Evolutionary conservation across 2,113 vertebrate species (phyloP).

Genomic region (Phasianus colchicus): DNA sequence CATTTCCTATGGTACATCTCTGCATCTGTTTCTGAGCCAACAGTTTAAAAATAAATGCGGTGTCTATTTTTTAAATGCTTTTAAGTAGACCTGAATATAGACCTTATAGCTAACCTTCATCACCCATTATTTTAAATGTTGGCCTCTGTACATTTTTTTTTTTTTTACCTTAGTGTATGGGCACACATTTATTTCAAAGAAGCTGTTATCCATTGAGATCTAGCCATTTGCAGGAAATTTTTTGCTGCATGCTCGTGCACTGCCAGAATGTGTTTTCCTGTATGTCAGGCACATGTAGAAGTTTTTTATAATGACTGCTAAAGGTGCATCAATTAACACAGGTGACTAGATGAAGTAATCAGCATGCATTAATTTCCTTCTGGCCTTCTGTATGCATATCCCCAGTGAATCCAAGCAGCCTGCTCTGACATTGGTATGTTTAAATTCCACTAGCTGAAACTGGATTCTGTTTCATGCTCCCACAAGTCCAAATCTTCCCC

Average conservation of each 20-base stretch:
- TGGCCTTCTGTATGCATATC: background rate
- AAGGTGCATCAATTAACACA: constrained; percentile 46
- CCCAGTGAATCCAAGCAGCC: background rate
- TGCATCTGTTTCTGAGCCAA: background rate
- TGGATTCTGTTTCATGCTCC: constrained; percentile 3
- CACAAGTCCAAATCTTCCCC: constrained; percentile 14
- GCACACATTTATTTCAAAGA: background rate
- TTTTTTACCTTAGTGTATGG: background rate
- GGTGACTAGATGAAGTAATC: background rate
- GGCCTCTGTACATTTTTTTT: background rate
- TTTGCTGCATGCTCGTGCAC: background rate
- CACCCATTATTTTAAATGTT: background rate
- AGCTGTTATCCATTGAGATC: background rate
- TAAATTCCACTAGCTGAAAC: constrained; percentile 1
- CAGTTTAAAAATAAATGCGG: constrained; percentile 30
- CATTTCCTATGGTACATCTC: background rate
- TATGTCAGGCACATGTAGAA: background rate
- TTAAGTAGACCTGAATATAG: background rate
- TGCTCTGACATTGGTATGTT: background rate
- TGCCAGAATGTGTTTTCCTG: background rate
- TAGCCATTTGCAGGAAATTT: background rate
- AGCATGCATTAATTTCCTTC: constrained; percentile 15
- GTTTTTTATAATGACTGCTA: constrained; percentile 1
- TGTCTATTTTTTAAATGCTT: constrained; percentile 9
- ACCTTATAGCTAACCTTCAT: background rate